A percentile compares a stretch with the other conserved stretches of the same genome.
These are phyloP conservation scores for Glareola pratincola DNA, from an alignment of 2,113 vertebrate genomes.

Conservation along the genomic window DNA sequence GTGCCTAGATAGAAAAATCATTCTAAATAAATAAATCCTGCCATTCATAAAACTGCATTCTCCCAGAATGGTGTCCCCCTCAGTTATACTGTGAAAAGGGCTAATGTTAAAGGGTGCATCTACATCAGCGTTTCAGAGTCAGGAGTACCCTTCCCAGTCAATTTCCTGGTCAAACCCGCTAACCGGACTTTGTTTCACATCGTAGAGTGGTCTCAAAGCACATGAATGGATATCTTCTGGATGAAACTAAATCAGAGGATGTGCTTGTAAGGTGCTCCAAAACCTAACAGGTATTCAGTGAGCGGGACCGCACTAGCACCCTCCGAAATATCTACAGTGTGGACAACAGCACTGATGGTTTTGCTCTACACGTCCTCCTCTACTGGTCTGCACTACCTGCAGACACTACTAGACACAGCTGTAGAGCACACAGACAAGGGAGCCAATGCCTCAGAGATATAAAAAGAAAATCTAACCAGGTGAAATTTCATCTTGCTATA, in stretches of 20 bases:
- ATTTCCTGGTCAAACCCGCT: neutral
- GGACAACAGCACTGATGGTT: neutral
- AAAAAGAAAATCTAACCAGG: neutral
- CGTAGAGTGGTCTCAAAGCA: neutral
- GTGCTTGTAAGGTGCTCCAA: neutral
- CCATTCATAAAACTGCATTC: neutral
- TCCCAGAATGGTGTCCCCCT: neutral
- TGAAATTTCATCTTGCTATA: conserved; percentile 15
- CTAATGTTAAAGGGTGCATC: neutral
- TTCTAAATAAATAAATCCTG: neutral
- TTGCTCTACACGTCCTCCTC: neutral
- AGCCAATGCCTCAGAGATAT: neutral
- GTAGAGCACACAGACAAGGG: neutral
- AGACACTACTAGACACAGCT: neutral
- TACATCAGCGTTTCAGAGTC: neutral
- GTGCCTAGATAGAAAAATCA: neutral
- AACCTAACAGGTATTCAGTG: neutral
- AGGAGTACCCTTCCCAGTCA: neutral
- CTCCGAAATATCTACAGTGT: neutral
- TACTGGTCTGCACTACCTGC: neutral
- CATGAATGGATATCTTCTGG: neutral
- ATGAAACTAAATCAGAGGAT: neutral
- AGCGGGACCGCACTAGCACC: neutral
- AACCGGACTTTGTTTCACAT: neutral
- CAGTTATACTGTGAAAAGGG: neutral